phyloP scores from a whole-genome alignment of 2,888 invertebrate species.

The Monochamus alternatus region DNA sequence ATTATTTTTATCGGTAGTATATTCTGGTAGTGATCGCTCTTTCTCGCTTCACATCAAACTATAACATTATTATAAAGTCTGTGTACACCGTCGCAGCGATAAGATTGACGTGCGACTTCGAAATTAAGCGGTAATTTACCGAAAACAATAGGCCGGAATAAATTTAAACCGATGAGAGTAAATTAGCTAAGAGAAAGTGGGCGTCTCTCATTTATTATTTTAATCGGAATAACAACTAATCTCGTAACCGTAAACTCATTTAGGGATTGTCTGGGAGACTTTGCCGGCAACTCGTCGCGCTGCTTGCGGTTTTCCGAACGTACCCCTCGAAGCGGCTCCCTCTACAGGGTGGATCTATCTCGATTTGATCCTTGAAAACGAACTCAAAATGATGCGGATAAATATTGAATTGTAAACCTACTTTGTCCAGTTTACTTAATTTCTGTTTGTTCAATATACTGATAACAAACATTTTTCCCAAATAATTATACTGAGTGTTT shows the following conservation, averaged over 20 bases:
- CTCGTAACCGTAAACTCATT: constrained; percentile 56
- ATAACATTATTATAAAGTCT: background rate
- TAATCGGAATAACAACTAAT: constrained; percentile 54
- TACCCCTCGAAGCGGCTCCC: background rate
- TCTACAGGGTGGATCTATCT: no score
- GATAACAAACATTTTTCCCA: no score
- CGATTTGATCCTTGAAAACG: no score
- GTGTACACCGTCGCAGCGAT: background rate
- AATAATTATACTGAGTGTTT: no score
- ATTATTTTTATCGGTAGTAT: no score
- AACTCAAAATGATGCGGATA: no score
- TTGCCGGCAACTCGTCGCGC: constrained; percentile 19
- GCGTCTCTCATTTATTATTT: constrained; percentile 46
- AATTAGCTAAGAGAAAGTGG: constrained; percentile 26
- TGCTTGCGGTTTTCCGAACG: background rate
- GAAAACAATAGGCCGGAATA: constrained; percentile 18
- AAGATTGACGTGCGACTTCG: background rate
- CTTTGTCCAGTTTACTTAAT: no score
- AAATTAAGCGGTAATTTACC: constrained; percentile 12
- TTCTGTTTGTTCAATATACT: no score
- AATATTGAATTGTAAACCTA: no score
- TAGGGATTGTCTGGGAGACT: constrained; percentile 54
- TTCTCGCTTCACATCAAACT: background rate
- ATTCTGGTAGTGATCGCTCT: no score
- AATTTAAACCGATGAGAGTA: constrained; percentile 27